Conservation (phyloP, 2,888 invertebrate species). For the Tryphoninae sp. region DNA sequence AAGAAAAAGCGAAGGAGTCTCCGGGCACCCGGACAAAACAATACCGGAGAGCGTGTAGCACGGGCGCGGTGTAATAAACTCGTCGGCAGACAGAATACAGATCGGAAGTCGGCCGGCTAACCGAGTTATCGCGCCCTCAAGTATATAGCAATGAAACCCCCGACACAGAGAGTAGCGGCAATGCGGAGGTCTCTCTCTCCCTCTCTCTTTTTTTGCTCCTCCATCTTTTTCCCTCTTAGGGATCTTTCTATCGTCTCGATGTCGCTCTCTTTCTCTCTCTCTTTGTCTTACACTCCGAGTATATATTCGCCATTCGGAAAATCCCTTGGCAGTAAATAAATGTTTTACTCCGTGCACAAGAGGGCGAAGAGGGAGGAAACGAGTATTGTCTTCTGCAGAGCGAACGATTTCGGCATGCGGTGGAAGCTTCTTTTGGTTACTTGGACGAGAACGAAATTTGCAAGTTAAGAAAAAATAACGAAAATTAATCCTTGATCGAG, state of each 20-base stretch:
- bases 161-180: conserved; percentile 34
- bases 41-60: conserved; percentile 59
- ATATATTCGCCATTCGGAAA: conserved; percentile 73
- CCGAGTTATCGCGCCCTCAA: conserved; percentile 76
- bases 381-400: conserved; percentile 73
- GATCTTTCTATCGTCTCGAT: conserved; percentile 4
- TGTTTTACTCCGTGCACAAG: conserved; percentile 75
- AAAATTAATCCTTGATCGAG: too few species aligned
- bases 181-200: conserved; percentile 36
- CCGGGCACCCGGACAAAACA: conserved; percentile 67
- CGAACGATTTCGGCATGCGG: conserved; percentile 50
- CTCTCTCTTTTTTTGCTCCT: conserved; percentile 39
- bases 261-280: conserved; percentile 38
- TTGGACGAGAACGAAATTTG: too few species aligned
- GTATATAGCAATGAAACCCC: conserved; percentile 66
- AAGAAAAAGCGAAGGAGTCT: conserved; percentile 63
- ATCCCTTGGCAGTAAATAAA: conserved; percentile 79
- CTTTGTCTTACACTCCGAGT: conserved; percentile 43
- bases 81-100: conserved; percentile 78
- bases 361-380: conserved; percentile 51
- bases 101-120: conserved; percentile 79
- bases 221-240: conserved; percentile 39
- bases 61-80: conserved; percentile 75
- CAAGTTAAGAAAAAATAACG: too few species aligned
- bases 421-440: conserved; percentile 5